Evolutionary conservation across 2,113 vertebrate species (phyloP).

Genomic region (Nesoenas mayeri): DNA sequence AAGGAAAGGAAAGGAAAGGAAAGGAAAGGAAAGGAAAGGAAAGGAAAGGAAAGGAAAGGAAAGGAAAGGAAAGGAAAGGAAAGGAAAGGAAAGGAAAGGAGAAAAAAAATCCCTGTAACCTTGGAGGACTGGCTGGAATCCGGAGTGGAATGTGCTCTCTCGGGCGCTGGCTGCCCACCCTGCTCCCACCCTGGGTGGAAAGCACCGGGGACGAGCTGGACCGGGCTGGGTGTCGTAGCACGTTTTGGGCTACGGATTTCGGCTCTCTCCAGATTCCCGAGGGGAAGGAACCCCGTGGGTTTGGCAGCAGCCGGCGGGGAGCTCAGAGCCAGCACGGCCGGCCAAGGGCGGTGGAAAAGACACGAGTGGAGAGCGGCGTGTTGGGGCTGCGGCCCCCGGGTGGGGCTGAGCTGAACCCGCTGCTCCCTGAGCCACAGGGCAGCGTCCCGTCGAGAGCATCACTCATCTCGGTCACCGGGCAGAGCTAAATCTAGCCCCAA

Average conservation of each 20-base stretch:
- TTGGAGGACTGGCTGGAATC: slow-evolving; percentile 40
- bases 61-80: neutral
- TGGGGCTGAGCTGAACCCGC: neutral
- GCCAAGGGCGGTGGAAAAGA: neutral
- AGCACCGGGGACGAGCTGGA: neutral
- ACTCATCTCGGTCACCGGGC: accelerated
- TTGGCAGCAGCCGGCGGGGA: neutral
- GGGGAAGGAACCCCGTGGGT: neutral
- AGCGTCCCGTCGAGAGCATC: neutral
- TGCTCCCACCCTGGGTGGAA: neutral
- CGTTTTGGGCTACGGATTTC: neutral
- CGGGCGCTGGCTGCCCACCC: neutral
- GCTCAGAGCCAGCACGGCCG: neutral
- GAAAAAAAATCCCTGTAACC: neutral
- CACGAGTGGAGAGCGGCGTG: too few species aligned
- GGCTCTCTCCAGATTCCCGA: neutral
- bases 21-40: neutral
- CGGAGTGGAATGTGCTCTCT: neutral
- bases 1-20: too few species aligned
- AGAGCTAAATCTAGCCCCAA: neutral
- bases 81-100: neutral
- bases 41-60: too few species aligned
- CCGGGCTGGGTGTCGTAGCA: neutral
- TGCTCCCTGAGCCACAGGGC: neutral
- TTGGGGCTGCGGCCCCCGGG: neutral